Evolutionary conservation across 2,797 vertebrate species (phyloP), one percentile per base, ranked within the genome.

Genomic region (Oryzias sinensis): DNA sequence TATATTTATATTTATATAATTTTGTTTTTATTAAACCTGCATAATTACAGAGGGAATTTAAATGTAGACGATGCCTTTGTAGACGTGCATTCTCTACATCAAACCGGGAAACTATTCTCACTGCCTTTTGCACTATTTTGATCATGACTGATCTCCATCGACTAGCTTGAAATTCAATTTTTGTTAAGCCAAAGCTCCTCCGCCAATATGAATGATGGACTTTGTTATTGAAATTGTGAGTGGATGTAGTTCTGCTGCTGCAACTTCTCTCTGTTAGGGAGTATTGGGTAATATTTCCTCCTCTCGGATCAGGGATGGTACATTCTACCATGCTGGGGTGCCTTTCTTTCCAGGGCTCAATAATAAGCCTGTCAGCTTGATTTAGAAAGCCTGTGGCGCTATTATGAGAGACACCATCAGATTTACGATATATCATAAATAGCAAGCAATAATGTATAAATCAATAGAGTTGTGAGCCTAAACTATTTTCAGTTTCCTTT

Each of bases 391-490:
- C 72, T 42, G 68, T 76, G 77, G 68, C 72, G 80, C 74, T 77
- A 77, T 84, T 89, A 87, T 87, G 84, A 88, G 84, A 84, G 81
- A 87, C 78, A 86, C 80, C 76, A 74, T 88, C 79, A 86, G 70
- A 89, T 90, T 88, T 84, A 83, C 80, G 85, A 85, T 90, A 88
- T 88, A 88, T 89, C 82, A 89, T 87, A 88, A 88, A 89, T 85
- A 83, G 78, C 63, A 44, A 72, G 84, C 86, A 89, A 86, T 83
- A 85, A 88, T 85, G 70, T 78, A 84, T 83, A 89, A 90, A 90
- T 90, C 83, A 85, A 81, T 85, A 76, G 71, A 65, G 60, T 67
- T 76, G 78, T 66, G 76, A 81, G 66, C 83, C 83, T 88, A 84
- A 81, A 77, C 65, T 68, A 68, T 74, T 88, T 79, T 70, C 72